Evolutionary conservation across 2,113 vertebrate genomes (phyloP), one percentile per base, ranked within the genome.

Genomic region (Triplophysa rosa): DNA sequence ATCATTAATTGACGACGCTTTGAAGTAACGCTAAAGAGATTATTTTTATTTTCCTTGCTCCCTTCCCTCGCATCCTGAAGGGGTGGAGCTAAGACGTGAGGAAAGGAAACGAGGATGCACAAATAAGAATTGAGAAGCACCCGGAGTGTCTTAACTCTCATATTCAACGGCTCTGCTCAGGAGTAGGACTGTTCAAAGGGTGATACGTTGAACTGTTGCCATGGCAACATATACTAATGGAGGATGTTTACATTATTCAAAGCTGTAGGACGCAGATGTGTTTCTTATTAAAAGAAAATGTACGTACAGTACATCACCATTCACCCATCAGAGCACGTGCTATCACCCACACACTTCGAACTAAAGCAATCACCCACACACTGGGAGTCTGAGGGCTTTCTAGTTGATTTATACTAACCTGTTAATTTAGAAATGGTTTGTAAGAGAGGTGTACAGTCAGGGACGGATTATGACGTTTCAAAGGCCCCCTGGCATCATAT

Each of bases 301-400:
- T 16, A 73, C 14, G 49, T n/a, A 29, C 17, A 23, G 9, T 45
- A 45, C 42, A 45, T 63, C 65, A 23, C 19, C 11, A 78, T 62
- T 62, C 56, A 17, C 71, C 56, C 37, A 73, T 24, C 37, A 74
- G 26, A 64, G 40, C 19, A 2, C 52, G 13, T 37, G 62, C 45
- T 29, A 19, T 77, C 62, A 65, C 73, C 73, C 73, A 52, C 73
- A 65, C 73, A 76, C 33, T 19, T 19, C 12, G 19, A 65, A 65
- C 29, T 17, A 72, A 16, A 74, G 8, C 16, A 26, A n/a, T 63
- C 71, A 62, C 58, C 71, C 71, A 74, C 71, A 47, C 71, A 74
- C 23, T 45, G 45, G 4, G 16, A n/a, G 26, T 70, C 26, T 29
- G 4, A 45, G 40, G 40, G 59, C 23, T 16, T 62, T 40, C n/a